A percentile compares a stretch with the other conserved stretches of the same genome.
Evolutionary conservation across 2,113 vertebrate species (phyloP).

Genomic region (Rhea americana): DNA sequence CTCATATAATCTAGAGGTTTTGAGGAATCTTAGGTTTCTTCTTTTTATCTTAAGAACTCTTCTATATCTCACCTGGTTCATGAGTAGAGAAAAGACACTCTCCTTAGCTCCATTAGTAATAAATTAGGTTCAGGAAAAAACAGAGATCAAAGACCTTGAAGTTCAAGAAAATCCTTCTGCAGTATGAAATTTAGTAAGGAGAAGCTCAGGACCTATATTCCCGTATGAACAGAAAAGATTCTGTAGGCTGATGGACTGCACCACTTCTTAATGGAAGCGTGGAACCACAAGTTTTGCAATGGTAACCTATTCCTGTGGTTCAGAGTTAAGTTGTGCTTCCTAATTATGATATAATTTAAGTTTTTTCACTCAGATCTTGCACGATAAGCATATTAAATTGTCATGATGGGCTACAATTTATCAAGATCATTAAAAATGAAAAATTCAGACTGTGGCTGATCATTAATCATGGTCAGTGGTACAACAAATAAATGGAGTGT

Average conservation of each 20-base stretch:
- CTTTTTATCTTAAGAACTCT: neutral
- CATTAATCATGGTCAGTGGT: conserved; percentile 67
- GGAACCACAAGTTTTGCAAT: neutral
- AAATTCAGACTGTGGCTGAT: conserved; percentile 31
- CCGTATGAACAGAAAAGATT: neutral
- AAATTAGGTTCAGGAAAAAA: neutral
- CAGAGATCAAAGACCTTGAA: neutral
- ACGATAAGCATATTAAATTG: conserved; percentile 62
- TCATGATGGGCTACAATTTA: conserved; percentile 51
- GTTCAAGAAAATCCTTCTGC: neutral
- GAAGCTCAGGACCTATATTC: neutral
- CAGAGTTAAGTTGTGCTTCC: conserved; percentile 5
- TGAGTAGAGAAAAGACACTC: neutral
- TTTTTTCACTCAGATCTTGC: conserved; percentile 53
- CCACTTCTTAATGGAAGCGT: neutral
- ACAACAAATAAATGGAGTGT: conserved; percentile 54
- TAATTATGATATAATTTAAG: conserved; percentile 55
- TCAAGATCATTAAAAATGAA: conserved; percentile 61
- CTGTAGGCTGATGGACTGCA: neutral
- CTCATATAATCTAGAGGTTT: neutral
- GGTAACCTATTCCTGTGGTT: neutral
- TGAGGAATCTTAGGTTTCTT: neutral
- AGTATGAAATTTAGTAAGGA: neutral
- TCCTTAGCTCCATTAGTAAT: neutral
- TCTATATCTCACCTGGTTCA: neutral